These are phyloP conservation scores for Altica lythri DNA, from an alignment of 2,888 invertebrate species.

Conservation along the genomic window DNA sequence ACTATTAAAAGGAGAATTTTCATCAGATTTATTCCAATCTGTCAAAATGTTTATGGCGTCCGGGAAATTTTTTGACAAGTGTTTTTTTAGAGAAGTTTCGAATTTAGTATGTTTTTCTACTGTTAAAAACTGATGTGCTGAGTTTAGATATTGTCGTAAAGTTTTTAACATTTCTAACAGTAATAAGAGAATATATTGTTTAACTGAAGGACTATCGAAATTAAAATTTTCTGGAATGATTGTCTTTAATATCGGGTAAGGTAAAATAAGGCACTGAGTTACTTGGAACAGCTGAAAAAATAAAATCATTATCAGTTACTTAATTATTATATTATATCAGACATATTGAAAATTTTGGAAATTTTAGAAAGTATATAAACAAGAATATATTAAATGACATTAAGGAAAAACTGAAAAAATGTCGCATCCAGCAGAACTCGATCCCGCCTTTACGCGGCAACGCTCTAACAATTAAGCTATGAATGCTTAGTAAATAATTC, in stretches of 20 bases:
- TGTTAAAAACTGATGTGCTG: constrained; percentile 30
- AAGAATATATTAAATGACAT: too few species aligned
- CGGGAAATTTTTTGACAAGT: constrained; percentile 51
- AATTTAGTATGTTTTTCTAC: constrained; percentile 37
- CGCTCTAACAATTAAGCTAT: too few species aligned
- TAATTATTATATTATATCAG: too few species aligned
- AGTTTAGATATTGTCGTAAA: constrained; percentile 36
- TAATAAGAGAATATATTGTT: constrained; percentile 56
- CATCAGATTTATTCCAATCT: constrained; percentile 48
- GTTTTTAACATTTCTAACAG: constrained; percentile 43
- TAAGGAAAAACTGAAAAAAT: too few species aligned
- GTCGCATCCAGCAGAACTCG: too few species aligned
- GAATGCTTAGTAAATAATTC: too few species aligned
- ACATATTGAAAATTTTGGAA: too few species aligned
- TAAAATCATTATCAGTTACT: neutral
- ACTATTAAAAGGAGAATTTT: constrained; percentile 31
- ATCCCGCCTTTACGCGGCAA: too few species aligned
- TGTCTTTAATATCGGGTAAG: constrained; percentile 47
- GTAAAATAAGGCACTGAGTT: constrained; percentile 48
- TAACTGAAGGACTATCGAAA: constrained; percentile 50
- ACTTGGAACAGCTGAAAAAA: constrained; percentile 49
- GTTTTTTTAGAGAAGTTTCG: constrained; percentile 35
- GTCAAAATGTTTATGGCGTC: constrained; percentile 47
- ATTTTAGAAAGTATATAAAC: too few species aligned
- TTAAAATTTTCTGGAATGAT: constrained; percentile 42